A percentile compares a stretch with the other conserved stretches of the same genome.
phyloP scores from a whole-genome alignment of 2,797 vertebrate species.

The Chelidonichthys spinosus region DNA sequence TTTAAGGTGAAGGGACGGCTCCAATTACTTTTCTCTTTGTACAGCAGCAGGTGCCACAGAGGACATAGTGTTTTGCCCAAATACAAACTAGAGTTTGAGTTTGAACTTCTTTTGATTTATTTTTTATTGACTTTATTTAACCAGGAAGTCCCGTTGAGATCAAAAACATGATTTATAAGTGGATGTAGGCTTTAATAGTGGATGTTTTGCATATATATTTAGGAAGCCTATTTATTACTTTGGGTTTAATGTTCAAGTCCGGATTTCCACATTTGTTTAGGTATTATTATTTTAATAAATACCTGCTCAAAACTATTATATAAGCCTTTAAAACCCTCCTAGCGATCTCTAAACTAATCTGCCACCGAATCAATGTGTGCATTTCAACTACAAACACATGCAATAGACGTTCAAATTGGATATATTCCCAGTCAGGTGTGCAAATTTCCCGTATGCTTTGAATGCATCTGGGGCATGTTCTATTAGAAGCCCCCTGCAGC shows the following conservation, averaged over 20 bases:
- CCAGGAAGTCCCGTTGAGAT: no score
- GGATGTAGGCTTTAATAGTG: no score
- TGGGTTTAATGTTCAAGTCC: not conserved
- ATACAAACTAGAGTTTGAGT: no score
- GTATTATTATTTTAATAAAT: not conserved
- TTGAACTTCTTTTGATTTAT: no score
- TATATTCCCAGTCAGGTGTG: not conserved
- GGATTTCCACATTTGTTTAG: not conserved
- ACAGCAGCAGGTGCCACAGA: constrained; percentile 11
- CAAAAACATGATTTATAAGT: no score
- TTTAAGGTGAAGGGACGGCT: constrained; percentile 24
- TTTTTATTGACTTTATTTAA: no score
- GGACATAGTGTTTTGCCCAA: not conserved
- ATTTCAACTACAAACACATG: not conserved
- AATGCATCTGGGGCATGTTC: not conserved
- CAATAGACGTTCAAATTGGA: not conserved
- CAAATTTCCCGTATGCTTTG: constrained; percentile 6
- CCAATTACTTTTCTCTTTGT: constrained; percentile 36
- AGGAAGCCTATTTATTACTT: not conserved
- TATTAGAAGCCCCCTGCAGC: constrained; percentile 25
- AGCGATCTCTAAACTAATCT: not conserved
- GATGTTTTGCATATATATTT: not conserved
- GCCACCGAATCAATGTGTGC: not conserved
- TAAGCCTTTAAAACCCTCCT: not conserved
- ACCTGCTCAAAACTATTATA: not conserved